Evolutionary conservation across 2,888 invertebrate genomes (phyloP).

Genomic region (Mythimna lalbum): DNA sequence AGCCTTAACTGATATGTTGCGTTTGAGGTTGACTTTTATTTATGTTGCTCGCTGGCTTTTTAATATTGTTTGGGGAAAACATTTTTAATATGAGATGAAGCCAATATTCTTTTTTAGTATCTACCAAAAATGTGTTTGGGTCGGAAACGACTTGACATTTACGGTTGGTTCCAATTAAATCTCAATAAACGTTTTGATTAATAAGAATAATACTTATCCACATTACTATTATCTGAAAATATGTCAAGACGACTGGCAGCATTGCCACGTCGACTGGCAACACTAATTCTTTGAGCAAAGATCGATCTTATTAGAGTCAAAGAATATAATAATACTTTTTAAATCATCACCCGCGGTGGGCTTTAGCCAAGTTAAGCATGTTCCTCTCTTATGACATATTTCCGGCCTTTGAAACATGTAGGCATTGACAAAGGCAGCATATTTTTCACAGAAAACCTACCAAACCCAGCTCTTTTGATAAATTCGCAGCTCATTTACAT

Average conservation of each 20-base stretch:
- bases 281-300: too few relatives aligned
- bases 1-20: conserved; percentile 58
- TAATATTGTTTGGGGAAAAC: conserved; percentile 23
- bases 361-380: not conserved
- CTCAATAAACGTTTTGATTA: too few relatives aligned
- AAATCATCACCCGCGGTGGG: not conserved
- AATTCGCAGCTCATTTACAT: conserved; percentile 24
- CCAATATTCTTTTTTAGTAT: not conserved
- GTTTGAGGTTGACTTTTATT: conserved; percentile 40
- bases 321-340: not conserved
- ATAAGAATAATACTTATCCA: too few relatives aligned
- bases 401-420: not conserved
- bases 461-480: conserved; percentile 20
- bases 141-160: not conserved
- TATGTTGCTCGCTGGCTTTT: conserved; percentile 20
- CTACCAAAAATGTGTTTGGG: not conserved
- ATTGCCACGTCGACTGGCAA: too few relatives aligned
- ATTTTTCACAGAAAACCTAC: not conserved
- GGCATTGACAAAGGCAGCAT: not conserved
- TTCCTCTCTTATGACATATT: not conserved
- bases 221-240: too few relatives aligned
- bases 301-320: not conserved
- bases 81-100: not conserved
- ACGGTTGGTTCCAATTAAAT: not conserved
- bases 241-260: too few relatives aligned